phyloP scores from a whole-genome alignment of 1,140 invertebrate genomes.

The Samia ricini region DNA sequence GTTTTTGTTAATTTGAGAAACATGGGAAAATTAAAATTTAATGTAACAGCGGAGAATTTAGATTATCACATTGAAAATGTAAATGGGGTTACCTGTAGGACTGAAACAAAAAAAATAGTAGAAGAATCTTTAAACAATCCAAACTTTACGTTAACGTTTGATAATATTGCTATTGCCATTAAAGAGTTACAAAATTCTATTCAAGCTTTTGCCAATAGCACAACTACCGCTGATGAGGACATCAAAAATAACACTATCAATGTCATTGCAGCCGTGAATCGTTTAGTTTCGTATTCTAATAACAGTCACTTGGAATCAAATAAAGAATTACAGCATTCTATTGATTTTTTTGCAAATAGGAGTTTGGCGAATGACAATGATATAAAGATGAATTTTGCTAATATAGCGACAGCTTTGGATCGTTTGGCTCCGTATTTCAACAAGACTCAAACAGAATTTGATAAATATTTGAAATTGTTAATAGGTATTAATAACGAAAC shows the following conservation, averaged over 20 bases:
- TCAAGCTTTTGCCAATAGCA: background rate
- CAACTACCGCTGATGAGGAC: background rate
- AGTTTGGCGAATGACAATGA: background rate
- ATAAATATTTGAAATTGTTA: background rate
- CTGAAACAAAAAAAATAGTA: background rate
- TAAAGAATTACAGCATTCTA: background rate
- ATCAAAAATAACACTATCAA: background rate
- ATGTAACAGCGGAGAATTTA: conserved; percentile 6
- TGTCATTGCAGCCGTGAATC: background rate
- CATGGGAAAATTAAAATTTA: background rate
- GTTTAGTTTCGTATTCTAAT: background rate
- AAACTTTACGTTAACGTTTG: background rate
- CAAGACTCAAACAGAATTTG: background rate
- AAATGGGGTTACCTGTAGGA: conserved; percentile 4
- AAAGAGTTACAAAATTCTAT: background rate
- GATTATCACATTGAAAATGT: conserved; percentile 4
- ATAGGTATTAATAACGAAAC: background rate
- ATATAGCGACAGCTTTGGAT: background rate
- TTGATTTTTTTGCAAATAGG: background rate
- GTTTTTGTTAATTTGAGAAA: background rate
- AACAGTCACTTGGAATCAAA: background rate
- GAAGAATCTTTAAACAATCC: background rate
- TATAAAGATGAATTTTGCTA: background rate
- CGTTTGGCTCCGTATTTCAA: background rate
- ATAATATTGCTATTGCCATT: background rate